Conservation (phyloP, 2,113 vertebrate genomes). For the Anthoscopus minutus region DNA sequence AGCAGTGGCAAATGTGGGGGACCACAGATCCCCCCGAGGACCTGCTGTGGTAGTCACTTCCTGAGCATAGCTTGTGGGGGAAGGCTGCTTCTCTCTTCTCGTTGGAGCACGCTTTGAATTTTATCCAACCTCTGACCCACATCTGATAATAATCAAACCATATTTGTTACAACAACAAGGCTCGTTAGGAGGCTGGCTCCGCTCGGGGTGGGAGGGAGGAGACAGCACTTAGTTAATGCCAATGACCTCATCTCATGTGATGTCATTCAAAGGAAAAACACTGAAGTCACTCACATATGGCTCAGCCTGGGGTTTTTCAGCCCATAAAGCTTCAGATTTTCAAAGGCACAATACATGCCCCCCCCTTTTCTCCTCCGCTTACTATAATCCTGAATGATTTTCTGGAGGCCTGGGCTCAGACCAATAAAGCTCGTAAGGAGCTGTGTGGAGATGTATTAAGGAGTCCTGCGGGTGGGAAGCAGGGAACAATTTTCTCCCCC, state of each 20-base stretch:
- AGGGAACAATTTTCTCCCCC: not conserved
- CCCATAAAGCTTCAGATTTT: conserved; percentile 53
- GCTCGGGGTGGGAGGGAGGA: conserved; percentile 1
- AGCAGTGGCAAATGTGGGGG: not conserved
- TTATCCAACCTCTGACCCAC: conserved; percentile 57
- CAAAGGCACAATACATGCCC: conserved; percentile 38
- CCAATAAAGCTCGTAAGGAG: conserved; percentile 3
- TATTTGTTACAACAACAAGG: conserved; percentile 66
- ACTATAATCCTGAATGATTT: conserved; percentile 43
- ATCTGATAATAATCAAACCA: conserved; percentile 68
- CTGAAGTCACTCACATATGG: conserved; percentile 64
- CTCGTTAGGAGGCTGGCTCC: conserved; percentile 63
- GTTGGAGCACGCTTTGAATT: conserved; percentile 32
- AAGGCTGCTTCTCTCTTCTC: not conserved
- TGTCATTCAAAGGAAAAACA: conserved; percentile 68
- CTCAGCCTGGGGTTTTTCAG: conserved; percentile 56
- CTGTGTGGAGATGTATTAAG: conserved; percentile 11
- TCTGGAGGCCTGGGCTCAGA: conserved; percentile 33
- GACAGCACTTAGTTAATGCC: conserved; percentile 52
- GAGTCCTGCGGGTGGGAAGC: not conserved
- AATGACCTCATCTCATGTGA: conserved; percentile 68
- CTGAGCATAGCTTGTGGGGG: not conserved
- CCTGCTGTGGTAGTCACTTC: not conserved
- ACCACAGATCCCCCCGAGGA: not conserved
- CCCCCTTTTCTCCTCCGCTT: not conserved